Base-by-base conservation (phyloP, 2,797 vertebrate species). In the Knipowitschia caucasica region DNA sequence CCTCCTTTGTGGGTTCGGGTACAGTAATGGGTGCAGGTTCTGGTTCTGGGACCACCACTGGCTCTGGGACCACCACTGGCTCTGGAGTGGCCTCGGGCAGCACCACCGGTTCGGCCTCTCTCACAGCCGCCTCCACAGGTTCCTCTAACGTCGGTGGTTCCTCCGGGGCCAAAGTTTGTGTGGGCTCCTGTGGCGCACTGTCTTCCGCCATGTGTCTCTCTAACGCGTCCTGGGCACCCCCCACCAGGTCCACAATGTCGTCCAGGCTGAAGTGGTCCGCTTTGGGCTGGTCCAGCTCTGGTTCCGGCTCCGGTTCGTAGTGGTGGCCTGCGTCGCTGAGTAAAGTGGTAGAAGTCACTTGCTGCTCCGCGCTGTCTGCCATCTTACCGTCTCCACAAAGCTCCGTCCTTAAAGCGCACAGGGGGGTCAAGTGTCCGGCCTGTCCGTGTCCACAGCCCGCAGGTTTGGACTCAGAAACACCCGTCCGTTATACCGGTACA, bases 171-270 rank as follows among this genome's bases (percentile, higher is more conserved):
- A 30, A 11, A 35, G 30, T 60, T 39, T 80, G 56, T 14, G 62
- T 62, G 39, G 35, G 49, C 55, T 72, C 80, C 0, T 54, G 60
- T n/a, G 69, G 59, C 35, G 58, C 62, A 27, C 33, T 43, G 9
- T 77, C 78, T 39, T 77, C 82, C 1, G 78, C 79, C n/a, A 64
- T 64, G 81, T 89, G 87, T 26, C 84, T 57, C 40, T 87, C 72
- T 56, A 86, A 26, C 5, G 80, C 78, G 71, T 88, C 87, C 52
- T 61, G 68, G 30, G 84, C 87, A 7, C 86, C 86, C 40, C 88
- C 88, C 69, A 88, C 84, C 64, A 90, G 25, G 73, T 90, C 83
- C 50, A 86, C 82, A 17, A 87, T 86, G 11, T 88, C 88, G 3
- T 87, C 85, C 52, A 53, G 0, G 15, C 46, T 39, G 52, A 65